Evolutionary conservation across 2,797 vertebrate species (phyloP), one percentile per base, ranked within the genome.

Genomic region (Rhynchonycteris naso): DNA sequence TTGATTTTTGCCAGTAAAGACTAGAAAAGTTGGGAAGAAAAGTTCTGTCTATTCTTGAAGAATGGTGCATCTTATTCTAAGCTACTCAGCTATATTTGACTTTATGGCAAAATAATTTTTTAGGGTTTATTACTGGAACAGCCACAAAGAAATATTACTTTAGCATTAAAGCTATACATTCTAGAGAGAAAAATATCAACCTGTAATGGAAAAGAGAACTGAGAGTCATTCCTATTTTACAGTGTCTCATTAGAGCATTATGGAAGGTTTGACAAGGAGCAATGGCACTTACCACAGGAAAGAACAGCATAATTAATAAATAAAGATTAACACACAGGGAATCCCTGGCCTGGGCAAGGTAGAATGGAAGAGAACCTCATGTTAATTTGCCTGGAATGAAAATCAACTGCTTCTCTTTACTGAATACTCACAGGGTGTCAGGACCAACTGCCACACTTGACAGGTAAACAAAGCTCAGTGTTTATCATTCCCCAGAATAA

Each of bases 81-180:
- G 19, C 38, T 88, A 5, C 21, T 69, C 21, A 24, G 22, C 11
- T 72, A 19, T 50, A 88, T 82, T 38, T 89, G 59, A 80, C 7
- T 92, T 92, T 89, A 80, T n/a, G 28, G 33, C 6, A 74, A 74
- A 43, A 85, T 74, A 59, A 12, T 50, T 90, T 93, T n/a, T 84
- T 78, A 74, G 11, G 13, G 28, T n/a, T 84, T 80, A 83, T 91
- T 71, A 75, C 63, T 83, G 38, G 43, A 18, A 26, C 19, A 82
- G n/a, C 22, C 68, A 84, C 6, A 86, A 82, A 89, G 59, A 90
- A 83, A 61, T 79, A 83, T 15, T 63, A 86, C 79, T 76, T 82
- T 71, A 89, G 59, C 65, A 75, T 86, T 75, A 86, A 86, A 21
- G 9, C n/a, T 61, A 43, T 69, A 35, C 14, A 65, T 78, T 69